phyloP scores from a whole-genome alignment of 2,113 vertebrate species.

The Capricornis sumatraensis region DNA sequence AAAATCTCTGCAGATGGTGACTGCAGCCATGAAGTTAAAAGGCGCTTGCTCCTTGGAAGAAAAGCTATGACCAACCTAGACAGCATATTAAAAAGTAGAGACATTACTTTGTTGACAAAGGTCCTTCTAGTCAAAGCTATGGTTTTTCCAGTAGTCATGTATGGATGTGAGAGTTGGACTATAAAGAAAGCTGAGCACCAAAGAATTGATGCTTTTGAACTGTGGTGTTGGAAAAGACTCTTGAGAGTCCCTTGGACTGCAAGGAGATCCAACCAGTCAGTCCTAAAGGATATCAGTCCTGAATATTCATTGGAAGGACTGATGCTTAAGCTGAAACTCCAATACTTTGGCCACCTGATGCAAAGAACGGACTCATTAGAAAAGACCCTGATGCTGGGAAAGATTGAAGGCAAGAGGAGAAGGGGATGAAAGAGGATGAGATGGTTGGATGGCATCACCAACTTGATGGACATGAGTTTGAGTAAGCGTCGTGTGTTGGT shows the following conservation, averaged over 20 bases:
- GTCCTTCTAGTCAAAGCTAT: not conserved
- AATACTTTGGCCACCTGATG: not conserved
- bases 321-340: not conserved
- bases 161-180: not conserved
- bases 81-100: not conserved
- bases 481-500: rapidly evolving
- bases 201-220: not conserved
- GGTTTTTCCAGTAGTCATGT: not conserved
- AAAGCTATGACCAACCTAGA: not conserved
- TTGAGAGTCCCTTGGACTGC: not conserved
- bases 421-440: not conserved
- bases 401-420: rapidly evolving
- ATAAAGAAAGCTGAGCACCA: not conserved
- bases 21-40: not conserved
- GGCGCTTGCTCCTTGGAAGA: not conserved
- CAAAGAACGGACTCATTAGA: not conserved
- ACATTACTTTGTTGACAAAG: not conserved
- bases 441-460: not conserved
- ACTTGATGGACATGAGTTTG: not conserved
- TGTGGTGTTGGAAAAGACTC: not conserved
- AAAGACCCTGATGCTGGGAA: not conserved
- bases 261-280: not conserved
- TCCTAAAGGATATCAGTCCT: not conserved
- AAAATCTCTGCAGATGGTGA: not conserved
- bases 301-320: not conserved